Evolutionary conservation across 2,888 invertebrate species (phyloP).

Genomic region (Leuctra nigra): DNA sequence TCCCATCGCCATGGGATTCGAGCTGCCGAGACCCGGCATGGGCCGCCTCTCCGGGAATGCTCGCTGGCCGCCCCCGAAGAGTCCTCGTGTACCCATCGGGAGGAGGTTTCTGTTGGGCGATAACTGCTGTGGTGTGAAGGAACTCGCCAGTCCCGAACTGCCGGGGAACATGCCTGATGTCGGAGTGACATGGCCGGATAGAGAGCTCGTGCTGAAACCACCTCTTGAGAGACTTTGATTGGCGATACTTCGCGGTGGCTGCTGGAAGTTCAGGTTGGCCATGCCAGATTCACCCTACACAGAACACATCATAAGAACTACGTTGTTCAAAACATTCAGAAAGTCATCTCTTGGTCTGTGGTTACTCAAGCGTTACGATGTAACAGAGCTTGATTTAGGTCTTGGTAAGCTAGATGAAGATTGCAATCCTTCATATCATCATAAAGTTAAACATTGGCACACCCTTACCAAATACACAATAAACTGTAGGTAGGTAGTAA

Average conservation of each 20-base stretch:
- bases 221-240: slow-evolving; percentile 59
- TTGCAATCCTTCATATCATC: too few relatives aligned
- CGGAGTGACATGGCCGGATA: slow-evolving; percentile 71
- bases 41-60: slow-evolving; percentile 70
- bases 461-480: too few relatives aligned
- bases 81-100: slow-evolving; percentile 51
- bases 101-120: slow-evolving; percentile 41
- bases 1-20: slow-evolving; percentile 56
- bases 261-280: slow-evolving; percentile 90
- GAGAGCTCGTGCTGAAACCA: slow-evolving; percentile 57
- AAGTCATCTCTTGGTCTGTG: too few relatives aligned
- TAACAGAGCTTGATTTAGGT: too few relatives aligned
- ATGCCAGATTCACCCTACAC: slow-evolving; percentile 49
- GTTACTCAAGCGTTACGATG: too few relatives aligned
- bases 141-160: slow-evolving; percentile 38
- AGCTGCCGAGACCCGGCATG: slow-evolving; percentile 53
- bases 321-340: too few relatives aligned
- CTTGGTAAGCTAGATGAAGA: too few relatives aligned
- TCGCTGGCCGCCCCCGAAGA: slow-evolving; percentile 76
- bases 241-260: slow-evolving; percentile 82
- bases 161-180: slow-evolving; percentile 57
- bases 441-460: too few relatives aligned
- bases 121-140: slow-evolving; percentile 36
- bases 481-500: too few relatives aligned
- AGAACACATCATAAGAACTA: too few relatives aligned